Base-by-base conservation (phyloP, 64 coral and sea anemone species). In the Orbicella faveolata region DNA sequence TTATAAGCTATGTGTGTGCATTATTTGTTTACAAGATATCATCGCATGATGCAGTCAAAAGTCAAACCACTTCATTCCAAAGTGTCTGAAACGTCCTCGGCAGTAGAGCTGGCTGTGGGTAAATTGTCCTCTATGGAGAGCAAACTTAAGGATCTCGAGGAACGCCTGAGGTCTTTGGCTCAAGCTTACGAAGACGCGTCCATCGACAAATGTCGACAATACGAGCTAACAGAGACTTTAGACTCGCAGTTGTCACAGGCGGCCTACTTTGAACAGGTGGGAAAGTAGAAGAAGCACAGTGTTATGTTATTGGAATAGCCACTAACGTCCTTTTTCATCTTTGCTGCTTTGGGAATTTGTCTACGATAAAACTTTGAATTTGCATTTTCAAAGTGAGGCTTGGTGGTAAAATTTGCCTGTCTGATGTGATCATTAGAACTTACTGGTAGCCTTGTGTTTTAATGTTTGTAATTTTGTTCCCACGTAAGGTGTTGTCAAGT, bases 1-100 rank as follows among this genome's bases (percentile, higher is more conserved):
- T 41, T 41, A 41, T 41, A 41, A 41, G 39, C 39, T 41, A 41
- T 41, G 0, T 2, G 39, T 30, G 10, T 23, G 81, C 34, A 23
- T 34, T 52, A 19, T 77, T 63, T 4, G 53, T 17, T 83, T 36
- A 9, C 36, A 33, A 98, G 96, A 76, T 98, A 95, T 61, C 96
- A 98, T 93, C 93, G 94, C 15, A 98, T 98, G 96, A 98, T 98
- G 94, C 90, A 95, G 63, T 95, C 91, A 9, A 95, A 95, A 83
- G 96, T 98, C 16, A 98, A 98, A 91, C 96, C 96, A 15, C 83
- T 98, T 54, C 93, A 98, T 57, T 36, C 88, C 20, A 95, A 95
- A 80, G 96, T 98, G 15, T 94, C 94, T 34, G 96, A 98, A 30
- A 98, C 96, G 21, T 95, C 96, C 23, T 88, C 84, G 61, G 88